Base-by-base conservation (phyloP, 2,888 invertebrate species). In the Lasioglossum oenotherae region DNA sequence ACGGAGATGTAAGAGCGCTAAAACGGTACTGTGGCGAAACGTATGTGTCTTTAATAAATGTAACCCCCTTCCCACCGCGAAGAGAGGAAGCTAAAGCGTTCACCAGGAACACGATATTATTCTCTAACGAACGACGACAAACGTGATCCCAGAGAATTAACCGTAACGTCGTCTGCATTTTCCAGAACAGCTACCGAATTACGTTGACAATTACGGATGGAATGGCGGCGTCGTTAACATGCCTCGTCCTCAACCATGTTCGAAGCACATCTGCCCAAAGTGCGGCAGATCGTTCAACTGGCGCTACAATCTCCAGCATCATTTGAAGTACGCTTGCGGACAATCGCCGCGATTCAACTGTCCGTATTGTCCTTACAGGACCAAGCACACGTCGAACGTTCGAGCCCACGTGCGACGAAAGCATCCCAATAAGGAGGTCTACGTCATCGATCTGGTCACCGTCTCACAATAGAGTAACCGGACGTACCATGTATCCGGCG, bases 281-380 rank as follows among this genome's bases (percentile, higher is more conserved):
- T 91, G 91, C 76, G 80, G 84, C 31, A 80, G 84, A 12, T 46
- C 71, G 57, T 91, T 91, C 85, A 89, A 82, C 73, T 89, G 89
- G 90, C 82, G 85, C 10, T 88, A 89, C 85, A 90, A 90, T 82
- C 85, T 90, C 10, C 88, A 75, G 44, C 82, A 90, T 67, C 90
- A 90, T 76, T 81, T 89, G 74, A 90, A 91, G 71, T 90, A 83
- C 64, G 82, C 85, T 35, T 93, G 94, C 87, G 93, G 93, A n/a
- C 90, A 91, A 78, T 89, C 88, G 38, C 93, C 93, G 38, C 89
- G 90, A 46, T 93, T 92, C 87, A 88, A 89, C 78, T 94, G 94
- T 82, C 91, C 92, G 2, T 90, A 91, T 82, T 94, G 94, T 81
- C 71, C 78, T 57, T 90, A 91, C 79, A 85, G 88, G 72, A 86